Evolutionary conservation across 2,113 vertebrate genomes (phyloP), one percentile per base, ranked within the genome.

Genomic region (Epinephelus cyanopodus): DNA sequence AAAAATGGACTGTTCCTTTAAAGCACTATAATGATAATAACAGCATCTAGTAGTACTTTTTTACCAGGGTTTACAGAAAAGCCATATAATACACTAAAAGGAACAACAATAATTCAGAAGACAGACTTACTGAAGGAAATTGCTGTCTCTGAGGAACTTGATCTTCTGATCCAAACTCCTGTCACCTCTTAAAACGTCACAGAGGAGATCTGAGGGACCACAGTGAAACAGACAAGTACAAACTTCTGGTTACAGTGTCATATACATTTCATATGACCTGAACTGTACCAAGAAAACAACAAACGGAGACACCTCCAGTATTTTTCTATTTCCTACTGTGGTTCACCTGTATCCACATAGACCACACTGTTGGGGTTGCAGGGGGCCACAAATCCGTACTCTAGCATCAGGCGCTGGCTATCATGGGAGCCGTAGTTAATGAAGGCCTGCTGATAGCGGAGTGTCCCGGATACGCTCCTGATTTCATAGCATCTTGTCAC

Each of bases 391-490:
- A 99, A 99, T 18, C 98, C 98, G 0, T 99, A 99, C 73, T 99
- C 97, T 12, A 99, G 87, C 67, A 99, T 92, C 83, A 99, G 96
- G 3, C 94, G 95, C 79, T 98, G 97, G 85, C 96, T 98, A 47
- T 98, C 98, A 17, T 99, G 97, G 73, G 95, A 96, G 2, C 97
- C 98, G 1, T 99, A 99, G 93, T 96, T 97, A 78, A 99, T 99
- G 87, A 97, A 97, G 1, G 95, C 96, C 92, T 99, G 96, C 70
- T 95, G 81, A 0, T 95, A 87, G 73, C 92, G 93, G 17, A 2
- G 90, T 6, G 93, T 97, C 7, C 68, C 77, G 0, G 92, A 90
- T 3, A 91, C 81, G 1, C 95, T 95, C 79, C 83, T 39, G 53
- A 99, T 95, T 88, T 99, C 98, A 0, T 99, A 99, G 63, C 95